Evolutionary conservation across 53 echinoderm and acorn worm species (phyloP), one percentile per base, ranked within the genome.

Genomic region (Holothuria leucospilota): DNA sequence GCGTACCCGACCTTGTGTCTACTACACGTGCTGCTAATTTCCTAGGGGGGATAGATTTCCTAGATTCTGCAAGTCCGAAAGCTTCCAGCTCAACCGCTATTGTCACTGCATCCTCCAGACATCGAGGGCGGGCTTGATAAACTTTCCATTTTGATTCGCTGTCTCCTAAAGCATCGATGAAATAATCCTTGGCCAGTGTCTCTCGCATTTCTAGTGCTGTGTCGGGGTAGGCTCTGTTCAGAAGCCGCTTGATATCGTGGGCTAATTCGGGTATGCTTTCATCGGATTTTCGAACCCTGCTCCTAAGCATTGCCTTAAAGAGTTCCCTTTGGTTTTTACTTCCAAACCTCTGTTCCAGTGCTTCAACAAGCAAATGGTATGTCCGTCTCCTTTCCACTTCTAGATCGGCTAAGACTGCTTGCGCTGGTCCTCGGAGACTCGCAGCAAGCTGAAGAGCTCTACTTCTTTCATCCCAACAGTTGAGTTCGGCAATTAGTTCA

Each of bases 81-180:
- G 85, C 90, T 34, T 93, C 88, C 16, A 82, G 65, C 46, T 91
- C 88, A 12, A 91, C 64, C 28, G 75, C 86, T 68, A 91, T 69
- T 42, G 68, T 65, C 25, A 91, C 81, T 12, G 88, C 93, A 4
- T 89, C 93, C 20, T 69, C 66, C 21, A 93, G 63, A 41, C 53
- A 86, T 20, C 40, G 28, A 13, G 77, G 77, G 46, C 70, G 72
- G 14, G 84, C 70, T 29, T 89, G 93, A 26, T 63, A 77, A 6
- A 92, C 53, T 20, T 64, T 83, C 81, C 71, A 75, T 77, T 86
- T 81, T 16, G 62, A 78, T 13, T 92, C 87, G 3, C 62, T 53
- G 25, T 92, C 89, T 39, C 25, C 46, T 12, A 92, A 42, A 20
- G 92, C 89, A 86, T 92, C 84, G 8, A 89, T 89, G 78, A 89